Evolutionary conservation across 2,888 invertebrate genomes (phyloP).

Genomic region (Entomobrya proxima): DNA sequence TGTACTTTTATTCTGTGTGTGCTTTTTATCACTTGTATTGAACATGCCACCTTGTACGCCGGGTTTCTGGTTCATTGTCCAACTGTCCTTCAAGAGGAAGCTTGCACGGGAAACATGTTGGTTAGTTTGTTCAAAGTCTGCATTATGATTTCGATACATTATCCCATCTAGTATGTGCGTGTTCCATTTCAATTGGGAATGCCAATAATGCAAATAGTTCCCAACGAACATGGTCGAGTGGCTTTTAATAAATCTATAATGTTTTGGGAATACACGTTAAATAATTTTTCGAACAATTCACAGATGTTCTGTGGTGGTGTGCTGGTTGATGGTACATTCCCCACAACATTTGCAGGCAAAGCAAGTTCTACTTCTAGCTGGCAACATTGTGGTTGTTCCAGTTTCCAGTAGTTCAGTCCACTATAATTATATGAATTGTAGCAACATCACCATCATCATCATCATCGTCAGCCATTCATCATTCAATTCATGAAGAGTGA

Average conservation of each 20-base stretch:
- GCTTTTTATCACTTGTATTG: no score
- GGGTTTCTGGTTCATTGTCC: slow-evolving; percentile 7
- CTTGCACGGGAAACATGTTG: not conserved
- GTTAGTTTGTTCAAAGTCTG: not conserved
- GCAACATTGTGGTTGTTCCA: not conserved
- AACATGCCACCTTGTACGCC: no score
- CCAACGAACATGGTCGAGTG: no score
- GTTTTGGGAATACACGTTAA: no score
- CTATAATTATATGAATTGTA: no score
- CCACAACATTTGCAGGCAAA: not conserved
- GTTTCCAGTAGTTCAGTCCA: slow-evolving; percentile 3
- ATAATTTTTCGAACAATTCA: not conserved
- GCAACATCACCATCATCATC: not conserved
- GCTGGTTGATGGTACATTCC: not conserved
- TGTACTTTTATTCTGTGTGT: no score
- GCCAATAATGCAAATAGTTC: no score
- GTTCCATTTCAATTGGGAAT: not conserved
- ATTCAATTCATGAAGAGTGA: slow-evolving; percentile 26
- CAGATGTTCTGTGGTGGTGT: not conserved
- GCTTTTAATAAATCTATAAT: no score
- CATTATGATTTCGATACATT: not conserved
- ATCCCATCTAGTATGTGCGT: not conserved
- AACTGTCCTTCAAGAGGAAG: slow-evolving; percentile 8
- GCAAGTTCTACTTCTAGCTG: not conserved
- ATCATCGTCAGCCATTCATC: not conserved